Base-by-base conservation (phyloP, 2,113 vertebrate genomes). In the Microtus ochrogaster region DNA sequence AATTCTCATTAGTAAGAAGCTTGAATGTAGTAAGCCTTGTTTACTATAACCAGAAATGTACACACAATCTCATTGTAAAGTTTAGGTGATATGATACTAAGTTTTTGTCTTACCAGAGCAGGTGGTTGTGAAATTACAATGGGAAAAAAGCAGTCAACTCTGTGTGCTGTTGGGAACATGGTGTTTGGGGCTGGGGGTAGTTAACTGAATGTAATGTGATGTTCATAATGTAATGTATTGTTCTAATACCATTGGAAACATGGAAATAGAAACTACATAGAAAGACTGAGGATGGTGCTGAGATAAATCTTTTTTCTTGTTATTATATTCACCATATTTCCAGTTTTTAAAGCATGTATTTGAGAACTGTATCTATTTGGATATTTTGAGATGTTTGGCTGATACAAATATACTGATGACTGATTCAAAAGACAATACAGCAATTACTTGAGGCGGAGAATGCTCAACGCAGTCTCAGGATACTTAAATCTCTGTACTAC, bases 61-160 rank as follows among this genome's bases (percentile, higher is more conserved):
- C 63, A 6, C 4, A 72, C 55, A 94, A 90, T 97, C 79, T 84
- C 49, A 94, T 88, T 95, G 85, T 52, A 79, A 94, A 92, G 49
- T 94, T 87, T 90, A 96, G 85, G n/a, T 74, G 7, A 87, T 33
- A 39, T 78, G 82, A 73, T 92, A 86, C 78, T 94, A 91, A 93
- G 63, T 94, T 92, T 85, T 92, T 95, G 93, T 81, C 76, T 97
- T 90, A 61, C 76, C 12, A 30, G 70, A 76, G 65, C 47, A 78
- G 74, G 78, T 73, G 30, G n/a, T 86, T 65, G 30, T 94, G 61
- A 95, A 92, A 92, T 91, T 88, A 91, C 91, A 95, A 92, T 86
- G 58, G 49, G 22, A 92, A 92, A 52, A 61, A 91, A 77, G 17
- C 39, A 65, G 52, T 28, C 79, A 90, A 41, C 21, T 90, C 47